Evolutionary conservation across 2,888 invertebrate species (phyloP).

Genomic region (Julus scandinavius): DNA sequence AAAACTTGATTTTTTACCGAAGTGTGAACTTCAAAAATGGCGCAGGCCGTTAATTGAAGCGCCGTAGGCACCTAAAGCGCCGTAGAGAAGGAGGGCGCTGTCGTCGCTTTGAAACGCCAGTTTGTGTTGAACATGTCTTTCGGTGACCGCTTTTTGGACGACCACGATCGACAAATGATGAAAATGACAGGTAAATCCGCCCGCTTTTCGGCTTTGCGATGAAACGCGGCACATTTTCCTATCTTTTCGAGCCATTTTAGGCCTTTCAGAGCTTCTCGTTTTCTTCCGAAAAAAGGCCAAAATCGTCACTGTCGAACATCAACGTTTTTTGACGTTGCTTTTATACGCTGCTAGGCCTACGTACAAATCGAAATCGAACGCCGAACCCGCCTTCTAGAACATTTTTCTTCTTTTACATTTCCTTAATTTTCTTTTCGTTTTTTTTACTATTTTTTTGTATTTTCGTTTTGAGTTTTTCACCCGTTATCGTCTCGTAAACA

Average conservation of each 20-base stretch:
- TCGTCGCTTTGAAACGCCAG: background rate
- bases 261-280: too few relatives aligned
- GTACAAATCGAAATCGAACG: background rate
- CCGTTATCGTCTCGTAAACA: background rate
- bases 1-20: too few relatives aligned
- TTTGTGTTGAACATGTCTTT: constrained; percentile 1
- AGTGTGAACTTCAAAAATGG: too few relatives aligned
- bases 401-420: background rate
- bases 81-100: too few relatives aligned
- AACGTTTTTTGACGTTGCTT: background rate
- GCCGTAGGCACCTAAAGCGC: too few relatives aligned
- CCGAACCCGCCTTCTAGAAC: background rate
- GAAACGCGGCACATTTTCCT: too few relatives aligned
- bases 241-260: too few relatives aligned
- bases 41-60: too few relatives aligned
- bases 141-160: constrained; percentile 33
- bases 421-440: too few relatives aligned
- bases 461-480: background rate
- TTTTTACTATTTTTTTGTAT: too few relatives aligned
- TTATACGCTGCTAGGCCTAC: background rate
- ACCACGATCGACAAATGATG: constrained; percentile 24
- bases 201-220: background rate
- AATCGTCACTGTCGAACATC: too few relatives aligned
- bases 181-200: constrained; percentile 54
- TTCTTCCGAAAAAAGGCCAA: too few relatives aligned